Conservation (phyloP, 1,140 invertebrate genomes). For the Pachypeltis micranthus region DNA sequence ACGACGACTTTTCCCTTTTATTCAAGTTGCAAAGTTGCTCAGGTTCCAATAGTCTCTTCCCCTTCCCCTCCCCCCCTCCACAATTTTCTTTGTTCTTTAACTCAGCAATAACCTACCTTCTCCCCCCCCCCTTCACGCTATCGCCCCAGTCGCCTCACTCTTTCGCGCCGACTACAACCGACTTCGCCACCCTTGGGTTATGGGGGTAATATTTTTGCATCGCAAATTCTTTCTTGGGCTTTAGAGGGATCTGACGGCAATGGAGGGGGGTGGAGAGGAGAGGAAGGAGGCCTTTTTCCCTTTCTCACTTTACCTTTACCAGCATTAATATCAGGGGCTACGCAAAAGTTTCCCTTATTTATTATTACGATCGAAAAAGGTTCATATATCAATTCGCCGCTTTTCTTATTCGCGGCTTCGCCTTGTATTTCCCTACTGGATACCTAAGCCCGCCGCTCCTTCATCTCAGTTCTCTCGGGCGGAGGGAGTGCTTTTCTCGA, state of each 20-base stretch:
- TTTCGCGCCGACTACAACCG: not conserved
- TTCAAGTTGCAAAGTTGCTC: no score
- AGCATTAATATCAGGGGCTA: slow-evolving; percentile 18
- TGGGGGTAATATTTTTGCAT: slow-evolving; percentile 21
- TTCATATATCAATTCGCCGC: slow-evolving; percentile 22
- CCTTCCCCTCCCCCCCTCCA: not conserved
- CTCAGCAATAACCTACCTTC: slow-evolving; percentile 9
- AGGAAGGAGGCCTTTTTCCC: slow-evolving; percentile 2
- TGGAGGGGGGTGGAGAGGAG: no score
- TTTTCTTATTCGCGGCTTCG: not conserved
- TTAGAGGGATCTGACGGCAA: no score
- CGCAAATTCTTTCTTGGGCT: slow-evolving; percentile 16
- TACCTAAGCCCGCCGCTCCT: no score
- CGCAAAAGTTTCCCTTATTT: slow-evolving; percentile 21
- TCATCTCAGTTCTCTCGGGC: no score
- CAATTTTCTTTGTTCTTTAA: not conserved
- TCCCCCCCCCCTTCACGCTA: not conserved
- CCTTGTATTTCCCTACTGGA: slow-evolving; percentile 10
- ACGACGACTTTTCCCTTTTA: no score
- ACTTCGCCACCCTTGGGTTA: slow-evolving; percentile 9
- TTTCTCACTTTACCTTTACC: slow-evolving; percentile 16
- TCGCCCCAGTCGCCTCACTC: not conserved
- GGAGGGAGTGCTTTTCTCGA: no score
- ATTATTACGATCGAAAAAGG: slow-evolving; percentile 24
- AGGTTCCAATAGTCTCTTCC: not conserved